A percentile compares a stretch with the other conserved stretches of the same genome.
phyloP scores from a whole-genome alignment of 2,113 vertebrate genomes.

The Datnioides undecimradiatus region DNA sequence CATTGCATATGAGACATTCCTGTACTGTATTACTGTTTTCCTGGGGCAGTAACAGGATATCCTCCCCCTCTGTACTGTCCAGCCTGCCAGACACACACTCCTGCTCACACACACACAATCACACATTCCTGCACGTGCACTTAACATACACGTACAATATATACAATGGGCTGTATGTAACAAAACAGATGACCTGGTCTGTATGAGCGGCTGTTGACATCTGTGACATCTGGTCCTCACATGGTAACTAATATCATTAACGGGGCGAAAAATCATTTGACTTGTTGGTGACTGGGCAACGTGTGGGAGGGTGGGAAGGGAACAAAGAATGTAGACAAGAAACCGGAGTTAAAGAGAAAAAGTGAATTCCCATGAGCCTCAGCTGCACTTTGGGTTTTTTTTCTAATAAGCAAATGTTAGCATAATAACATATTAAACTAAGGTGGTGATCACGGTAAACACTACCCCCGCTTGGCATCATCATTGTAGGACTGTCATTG shows the following conservation, averaged over 20 bases:
- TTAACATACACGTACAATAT: constrained; percentile 22
- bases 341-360: not conserved
- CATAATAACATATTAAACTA: not conserved
- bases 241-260: constrained; percentile 34
- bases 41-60: constrained; percentile 79
- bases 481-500: not conserved
- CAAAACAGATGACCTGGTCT: constrained; percentile 8
- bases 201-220: constrained; percentile 24
- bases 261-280: constrained; percentile 22
- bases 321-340: not conserved
- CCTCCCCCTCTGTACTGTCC: constrained; percentile 69
- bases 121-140: constrained; percentile 25
- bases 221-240: constrained; percentile 31
- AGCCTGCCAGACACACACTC: constrained; percentile 51
- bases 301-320: not conserved
- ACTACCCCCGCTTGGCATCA: not conserved
- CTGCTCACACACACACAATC: constrained; percentile 48
- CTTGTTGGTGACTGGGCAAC: constrained; percentile 7
- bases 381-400: not conserved
- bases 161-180: constrained; percentile 4
- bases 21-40: constrained; percentile 70
- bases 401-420: not conserved
- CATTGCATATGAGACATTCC: constrained; percentile 75
- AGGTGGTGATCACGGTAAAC: not conserved
- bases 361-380: not conserved